A percentile compares a stretch with the other conserved stretches of the same genome.
phyloP scores from a whole-genome alignment of 1,140 invertebrate species.

The Meloidogyne chitwoodi region DNA sequence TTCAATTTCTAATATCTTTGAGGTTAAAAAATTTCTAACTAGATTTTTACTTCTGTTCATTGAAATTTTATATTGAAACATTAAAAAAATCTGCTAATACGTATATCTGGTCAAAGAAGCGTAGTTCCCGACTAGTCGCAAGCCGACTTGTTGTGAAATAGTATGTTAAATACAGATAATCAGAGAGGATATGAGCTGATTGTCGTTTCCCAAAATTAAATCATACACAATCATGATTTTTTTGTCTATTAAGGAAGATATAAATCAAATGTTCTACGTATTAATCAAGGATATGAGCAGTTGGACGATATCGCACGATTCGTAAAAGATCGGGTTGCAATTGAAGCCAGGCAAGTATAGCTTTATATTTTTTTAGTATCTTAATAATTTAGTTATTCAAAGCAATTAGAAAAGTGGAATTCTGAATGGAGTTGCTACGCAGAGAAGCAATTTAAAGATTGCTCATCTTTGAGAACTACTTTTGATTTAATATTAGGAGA shows the following conservation, averaged over 20 bases:
- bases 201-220: too few relatives aligned
- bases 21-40: too few relatives aligned
- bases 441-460: slow-evolving; percentile 25
- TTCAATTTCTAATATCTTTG: too few relatives aligned
- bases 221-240: background rate
- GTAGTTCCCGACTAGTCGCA: too few relatives aligned
- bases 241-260: slow-evolving; percentile 37
- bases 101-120: too few relatives aligned
- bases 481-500: slow-evolving; percentile 43
- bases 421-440: slow-evolving; percentile 46
- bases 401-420: slow-evolving; percentile 46
- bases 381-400: slow-evolving; percentile 36
- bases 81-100: too few relatives aligned
- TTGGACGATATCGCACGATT: slow-evolving; percentile 52
- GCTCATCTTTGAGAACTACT: slow-evolving; percentile 15
- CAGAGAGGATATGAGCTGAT: too few relatives aligned
- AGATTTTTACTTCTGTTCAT: too few relatives aligned
- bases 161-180: too few relatives aligned
- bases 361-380: background rate
- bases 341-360: slow-evolving; percentile 36
- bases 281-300: slow-evolving; percentile 55
- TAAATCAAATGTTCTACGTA: slow-evolving; percentile 52
- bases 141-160: too few relatives aligned
- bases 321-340: slow-evolving; percentile 49
- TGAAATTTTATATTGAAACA: too few relatives aligned